phyloP scores from a whole-genome alignment of 2,797 vertebrate species.

The Lerista edwardsae region DNA sequence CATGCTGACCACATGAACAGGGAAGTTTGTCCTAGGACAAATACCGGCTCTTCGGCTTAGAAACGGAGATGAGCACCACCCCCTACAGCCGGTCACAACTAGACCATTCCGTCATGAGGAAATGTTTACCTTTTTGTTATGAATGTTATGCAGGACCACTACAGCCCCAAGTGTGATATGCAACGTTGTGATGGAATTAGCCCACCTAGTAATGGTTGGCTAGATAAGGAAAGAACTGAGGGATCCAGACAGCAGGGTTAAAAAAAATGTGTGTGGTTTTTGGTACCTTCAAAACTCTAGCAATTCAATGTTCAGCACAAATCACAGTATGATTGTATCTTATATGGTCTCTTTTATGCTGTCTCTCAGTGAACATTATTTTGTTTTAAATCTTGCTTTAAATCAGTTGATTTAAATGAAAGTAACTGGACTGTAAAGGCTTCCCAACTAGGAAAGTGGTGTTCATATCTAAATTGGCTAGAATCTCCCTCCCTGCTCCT shows the following conservation, averaged over 20 bases:
- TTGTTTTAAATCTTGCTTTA: not conserved
- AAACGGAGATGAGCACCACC: too few species aligned
- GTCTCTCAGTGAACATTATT: conserved; percentile 36
- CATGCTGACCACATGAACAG: too few species aligned
- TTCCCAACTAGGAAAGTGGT: conserved; percentile 9
- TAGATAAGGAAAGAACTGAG: not conserved
- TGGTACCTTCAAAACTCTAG: not conserved
- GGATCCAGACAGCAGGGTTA: not conserved
- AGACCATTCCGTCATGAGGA: too few species aligned
- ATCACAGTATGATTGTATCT: not conserved
- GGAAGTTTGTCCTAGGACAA: too few species aligned
- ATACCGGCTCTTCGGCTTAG: too few species aligned
- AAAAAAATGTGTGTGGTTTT: not conserved
- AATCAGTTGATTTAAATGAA: not conserved
- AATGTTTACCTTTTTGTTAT: too few species aligned
- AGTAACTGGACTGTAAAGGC: not conserved
- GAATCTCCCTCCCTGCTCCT: not conserved
- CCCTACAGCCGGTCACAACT: too few species aligned
- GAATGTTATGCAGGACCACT: not conserved
- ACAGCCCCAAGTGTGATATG: not conserved
- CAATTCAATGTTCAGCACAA: not conserved
- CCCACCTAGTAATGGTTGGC: not conserved
- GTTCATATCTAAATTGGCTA: conserved; percentile 7
- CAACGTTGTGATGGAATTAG: not conserved
- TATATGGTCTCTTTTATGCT: conserved; percentile 19